These are phyloP conservation scores for Opisthocomus hoazin DNA, from an alignment of 2,113 vertebrate genomes.

Conservation along the genomic window DNA sequence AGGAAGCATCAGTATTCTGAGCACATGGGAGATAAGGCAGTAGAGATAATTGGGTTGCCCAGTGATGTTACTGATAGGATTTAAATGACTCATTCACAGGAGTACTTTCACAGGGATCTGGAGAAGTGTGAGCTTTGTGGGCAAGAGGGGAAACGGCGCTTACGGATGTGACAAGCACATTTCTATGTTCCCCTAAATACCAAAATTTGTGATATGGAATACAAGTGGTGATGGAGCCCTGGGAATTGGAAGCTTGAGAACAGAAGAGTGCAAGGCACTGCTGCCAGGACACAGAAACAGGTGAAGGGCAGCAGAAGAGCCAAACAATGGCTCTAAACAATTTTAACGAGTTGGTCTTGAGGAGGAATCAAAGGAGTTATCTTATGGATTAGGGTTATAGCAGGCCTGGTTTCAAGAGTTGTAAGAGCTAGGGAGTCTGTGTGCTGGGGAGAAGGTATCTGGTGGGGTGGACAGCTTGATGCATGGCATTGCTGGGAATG, in stretches of 20 bases:
- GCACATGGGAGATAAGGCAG: not conserved
- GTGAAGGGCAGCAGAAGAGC: too few species aligned
- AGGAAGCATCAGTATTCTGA: conserved; percentile 10
- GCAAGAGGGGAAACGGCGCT: not conserved
- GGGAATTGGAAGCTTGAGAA: not conserved
- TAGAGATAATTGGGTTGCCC: not conserved
- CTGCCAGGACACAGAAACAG: not conserved
- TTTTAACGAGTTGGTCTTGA: not conserved
- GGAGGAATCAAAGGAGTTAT: not conserved
- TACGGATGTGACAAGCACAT: not conserved
- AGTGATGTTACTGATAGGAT: not conserved
- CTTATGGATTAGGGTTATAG: not conserved
- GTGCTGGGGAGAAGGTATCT: not conserved
- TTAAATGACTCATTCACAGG: not conserved
- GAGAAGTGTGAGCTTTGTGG: not conserved
- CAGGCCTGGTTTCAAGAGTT: not conserved
- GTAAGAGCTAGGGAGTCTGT: not conserved
- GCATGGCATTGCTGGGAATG: not conserved
- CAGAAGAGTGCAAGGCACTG: not conserved
- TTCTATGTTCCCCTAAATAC: not conserved
- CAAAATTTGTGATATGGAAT: not conserved
- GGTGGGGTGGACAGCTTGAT: not conserved
- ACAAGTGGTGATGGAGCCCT: not conserved
- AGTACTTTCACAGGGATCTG: conserved; percentile 12
- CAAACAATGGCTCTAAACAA: not conserved